A percentile compares a stretch with the other conserved stretches of the same genome.
These are phyloP conservation scores for Diogma glabrata DNA, from an alignment of 2,888 invertebrate species.

Conservation along the genomic window DNA sequence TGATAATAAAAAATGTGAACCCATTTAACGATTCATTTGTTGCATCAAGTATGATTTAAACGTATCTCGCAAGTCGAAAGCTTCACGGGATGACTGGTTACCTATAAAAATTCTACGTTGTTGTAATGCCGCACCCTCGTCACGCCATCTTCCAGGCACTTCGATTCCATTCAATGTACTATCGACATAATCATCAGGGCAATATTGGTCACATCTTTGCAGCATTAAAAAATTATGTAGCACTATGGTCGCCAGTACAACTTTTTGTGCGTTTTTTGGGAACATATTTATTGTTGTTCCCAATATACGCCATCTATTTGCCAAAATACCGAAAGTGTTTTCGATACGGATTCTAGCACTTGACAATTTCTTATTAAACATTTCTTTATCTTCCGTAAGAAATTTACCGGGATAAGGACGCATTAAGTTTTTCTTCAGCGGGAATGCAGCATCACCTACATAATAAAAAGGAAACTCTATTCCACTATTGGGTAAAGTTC, in stretches of 20 bases:
- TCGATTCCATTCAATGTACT: not conserved
- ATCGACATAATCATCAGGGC: constrained; percentile 3
- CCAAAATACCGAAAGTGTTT: constrained; percentile 12
- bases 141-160: no score
- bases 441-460: constrained; percentile 14
- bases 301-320: not conserved
- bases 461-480: constrained; percentile 12
- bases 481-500: not conserved
- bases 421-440: constrained; percentile 11
- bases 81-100: no score
- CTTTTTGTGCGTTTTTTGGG: constrained; percentile 8
- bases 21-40: not conserved
- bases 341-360: constrained; percentile 11
- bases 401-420: constrained; percentile 12
- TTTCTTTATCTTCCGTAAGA: constrained; percentile 5
- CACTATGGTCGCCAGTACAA: constrained; percentile 12
- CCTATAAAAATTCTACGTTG: no score
- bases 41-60: not conserved
- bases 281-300: not conserved
- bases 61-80: not conserved
- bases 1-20: no score
- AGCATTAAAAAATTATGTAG: constrained; percentile 16
- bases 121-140: no score
- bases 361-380: constrained; percentile 12
- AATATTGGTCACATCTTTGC: not conserved